phyloP scores from a whole-genome alignment of 2,113 vertebrate species.

The Varanus komodoensis region DNA sequence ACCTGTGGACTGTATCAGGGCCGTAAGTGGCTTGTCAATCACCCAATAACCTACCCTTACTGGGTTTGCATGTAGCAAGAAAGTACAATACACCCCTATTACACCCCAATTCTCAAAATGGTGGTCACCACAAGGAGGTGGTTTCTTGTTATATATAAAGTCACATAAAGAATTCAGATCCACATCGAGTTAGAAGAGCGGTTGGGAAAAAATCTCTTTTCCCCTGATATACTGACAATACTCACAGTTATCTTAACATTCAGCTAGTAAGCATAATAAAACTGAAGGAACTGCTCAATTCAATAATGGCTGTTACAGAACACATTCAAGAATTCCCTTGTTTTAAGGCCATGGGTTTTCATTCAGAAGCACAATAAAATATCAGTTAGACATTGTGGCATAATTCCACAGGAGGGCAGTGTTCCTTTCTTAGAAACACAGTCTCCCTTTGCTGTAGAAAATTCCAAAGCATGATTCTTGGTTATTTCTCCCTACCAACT shows the following conservation, averaged over 20 bases:
- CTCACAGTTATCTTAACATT: neutral
- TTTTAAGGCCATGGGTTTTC: neutral
- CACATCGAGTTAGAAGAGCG: neutral
- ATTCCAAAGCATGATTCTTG: neutral
- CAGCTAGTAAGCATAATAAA: neutral
- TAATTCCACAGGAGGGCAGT: slow-evolving; percentile 77
- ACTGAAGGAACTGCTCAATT: neutral
- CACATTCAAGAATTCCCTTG: neutral
- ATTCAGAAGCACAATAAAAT: neutral
- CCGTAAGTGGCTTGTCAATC: too few relatives aligned
- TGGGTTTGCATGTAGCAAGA: too few relatives aligned
- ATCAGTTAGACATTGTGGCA: neutral
- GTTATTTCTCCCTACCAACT: neutral
- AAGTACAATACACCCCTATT: too few relatives aligned
- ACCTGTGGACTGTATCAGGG: too few relatives aligned
- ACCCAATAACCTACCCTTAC: too few relatives aligned
- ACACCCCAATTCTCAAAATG: too few relatives aligned
- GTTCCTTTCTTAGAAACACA: neutral
- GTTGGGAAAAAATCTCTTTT: neutral
- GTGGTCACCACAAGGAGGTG: too few relatives aligned
- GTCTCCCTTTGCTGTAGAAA: accelerated
- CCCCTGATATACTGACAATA: slow-evolving; percentile 10
- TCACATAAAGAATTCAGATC: neutral
- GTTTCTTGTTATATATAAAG: too few relatives aligned
- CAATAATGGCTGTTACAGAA: neutral